phyloP scores from a whole-genome alignment of 2,113 vertebrate species.

The Pampusana beccarii region DNA sequence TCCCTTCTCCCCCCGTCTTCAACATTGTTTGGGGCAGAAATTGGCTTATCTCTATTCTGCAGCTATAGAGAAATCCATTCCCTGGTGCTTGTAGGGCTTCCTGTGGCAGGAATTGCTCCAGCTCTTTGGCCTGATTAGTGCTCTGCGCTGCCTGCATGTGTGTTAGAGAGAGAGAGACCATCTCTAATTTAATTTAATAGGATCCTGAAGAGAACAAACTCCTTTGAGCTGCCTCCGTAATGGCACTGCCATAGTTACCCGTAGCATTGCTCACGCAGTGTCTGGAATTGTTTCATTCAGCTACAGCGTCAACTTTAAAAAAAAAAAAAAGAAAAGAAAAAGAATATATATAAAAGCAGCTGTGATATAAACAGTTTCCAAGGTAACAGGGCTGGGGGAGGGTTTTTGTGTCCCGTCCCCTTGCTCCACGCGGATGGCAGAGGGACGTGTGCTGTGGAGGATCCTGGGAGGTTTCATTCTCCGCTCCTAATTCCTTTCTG shows the following conservation, averaged over 20 bases:
- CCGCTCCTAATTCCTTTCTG: slow-evolving; percentile 68
- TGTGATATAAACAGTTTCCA: slow-evolving; percentile 82
- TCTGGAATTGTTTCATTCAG: slow-evolving; percentile 75
- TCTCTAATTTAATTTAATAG: slow-evolving; percentile 71
- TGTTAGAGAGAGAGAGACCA: background rate
- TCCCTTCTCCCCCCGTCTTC: background rate
- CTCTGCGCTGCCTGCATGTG: background rate
- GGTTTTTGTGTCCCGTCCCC: slow-evolving; percentile 65
- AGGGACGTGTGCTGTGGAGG: slow-evolving; percentile 60
- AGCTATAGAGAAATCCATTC: slow-evolving; percentile 13
- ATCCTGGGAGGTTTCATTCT: slow-evolving; percentile 79
- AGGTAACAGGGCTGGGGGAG: slow-evolving; percentile 76
- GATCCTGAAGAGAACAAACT: slow-evolving; percentile 65
- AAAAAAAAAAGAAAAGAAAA: background rate
- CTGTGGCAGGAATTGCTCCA: slow-evolving; percentile 10
- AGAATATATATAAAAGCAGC: slow-evolving; percentile 63
- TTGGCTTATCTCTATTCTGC: slow-evolving; percentile 44
- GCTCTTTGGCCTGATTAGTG: background rate
- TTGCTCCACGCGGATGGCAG: slow-evolving; percentile 73
- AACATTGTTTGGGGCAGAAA: slow-evolving; percentile 10
- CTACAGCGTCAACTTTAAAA: background rate
- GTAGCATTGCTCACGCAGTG: slow-evolving; percentile 61
- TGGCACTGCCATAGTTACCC: slow-evolving; percentile 84
- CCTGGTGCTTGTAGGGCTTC: background rate
- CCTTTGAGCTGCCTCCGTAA: slow-evolving; percentile 78